Percentiles rank a stretch among this genome's conserved stretches.
Evolutionary conservation across 2,888 invertebrate species (phyloP).

Genomic region (Noctua janthina): DNA sequence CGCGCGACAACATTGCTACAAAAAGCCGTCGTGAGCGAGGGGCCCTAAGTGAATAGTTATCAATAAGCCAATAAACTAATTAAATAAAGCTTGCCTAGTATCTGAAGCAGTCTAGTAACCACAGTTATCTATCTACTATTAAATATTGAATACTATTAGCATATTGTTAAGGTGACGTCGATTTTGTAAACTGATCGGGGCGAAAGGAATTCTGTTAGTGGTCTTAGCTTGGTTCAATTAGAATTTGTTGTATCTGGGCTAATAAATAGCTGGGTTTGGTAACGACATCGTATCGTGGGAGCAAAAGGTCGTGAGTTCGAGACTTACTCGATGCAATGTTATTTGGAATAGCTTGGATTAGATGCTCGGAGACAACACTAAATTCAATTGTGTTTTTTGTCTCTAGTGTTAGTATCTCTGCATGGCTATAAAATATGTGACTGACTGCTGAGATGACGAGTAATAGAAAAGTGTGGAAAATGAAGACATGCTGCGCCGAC

Average conservation of each 20-base stretch:
- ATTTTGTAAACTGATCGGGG: slow-evolving; percentile 53
- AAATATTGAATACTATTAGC: slow-evolving; percentile 55
- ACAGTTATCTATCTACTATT: slow-evolving; percentile 39
- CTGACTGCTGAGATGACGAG: background rate
- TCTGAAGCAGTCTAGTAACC: slow-evolving; percentile 36
- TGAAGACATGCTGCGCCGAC: background rate
- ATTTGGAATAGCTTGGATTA: background rate
- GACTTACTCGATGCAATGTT: slow-evolving; percentile 17
- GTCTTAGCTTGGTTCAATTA: slow-evolving; percentile 40
- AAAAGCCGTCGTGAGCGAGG: background rate
- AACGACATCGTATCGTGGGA: slow-evolving; percentile 23
- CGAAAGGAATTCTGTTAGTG: slow-evolving; percentile 35
- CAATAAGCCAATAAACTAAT: slow-evolving; percentile 58
- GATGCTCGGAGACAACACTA: background rate
- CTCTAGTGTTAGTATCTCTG: background rate
- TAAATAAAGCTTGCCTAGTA: slow-evolving; percentile 53
- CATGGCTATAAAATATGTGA: background rate
- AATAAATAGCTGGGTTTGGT: slow-evolving; percentile 45
- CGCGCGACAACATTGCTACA: background rate
- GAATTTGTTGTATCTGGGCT: slow-evolving; percentile 47
- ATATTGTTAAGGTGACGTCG: slow-evolving; percentile 44
- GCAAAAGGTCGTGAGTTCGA: slow-evolving; percentile 43
- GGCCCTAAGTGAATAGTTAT: slow-evolving; percentile 35
- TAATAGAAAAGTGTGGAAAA: background rate
- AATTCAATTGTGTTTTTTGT: background rate